Evolutionary conservation across 1,140 invertebrate species (phyloP).

Genomic region (Harlomillsia oculata): DNA sequence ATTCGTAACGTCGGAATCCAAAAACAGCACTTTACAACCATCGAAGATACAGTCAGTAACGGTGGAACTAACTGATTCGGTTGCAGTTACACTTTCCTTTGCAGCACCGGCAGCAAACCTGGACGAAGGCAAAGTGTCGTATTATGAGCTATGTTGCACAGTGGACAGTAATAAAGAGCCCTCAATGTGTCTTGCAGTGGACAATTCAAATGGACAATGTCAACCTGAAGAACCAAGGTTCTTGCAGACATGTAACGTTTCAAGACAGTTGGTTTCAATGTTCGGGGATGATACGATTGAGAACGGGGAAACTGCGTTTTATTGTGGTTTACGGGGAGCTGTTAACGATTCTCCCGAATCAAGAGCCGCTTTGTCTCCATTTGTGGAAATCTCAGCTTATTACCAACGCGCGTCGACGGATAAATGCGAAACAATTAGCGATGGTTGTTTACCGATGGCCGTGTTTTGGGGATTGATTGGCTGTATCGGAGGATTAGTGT

Average conservation of each 20-base stretch:
- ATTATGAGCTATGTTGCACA: constrained; percentile 22
- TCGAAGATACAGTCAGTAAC: constrained; percentile 10
- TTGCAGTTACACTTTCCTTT: neutral
- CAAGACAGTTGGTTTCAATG: neutral
- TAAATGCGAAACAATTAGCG: constrained; percentile 11
- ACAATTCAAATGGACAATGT: neutral
- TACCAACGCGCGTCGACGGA: too few species aligned
- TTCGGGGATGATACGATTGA: neutral
- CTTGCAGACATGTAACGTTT: neutral
- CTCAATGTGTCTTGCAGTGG: too few species aligned
- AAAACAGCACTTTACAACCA: neutral
- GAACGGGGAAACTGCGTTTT: too few species aligned
- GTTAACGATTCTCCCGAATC: too few species aligned
- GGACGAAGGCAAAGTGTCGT: constrained; percentile 1
- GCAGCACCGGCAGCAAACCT: too few species aligned
- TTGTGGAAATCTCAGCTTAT: too few species aligned
- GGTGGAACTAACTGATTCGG: neutral
- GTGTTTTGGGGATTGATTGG: constrained; percentile 29
- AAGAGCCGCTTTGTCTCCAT: too few species aligned
- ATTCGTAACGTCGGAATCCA: constrained; percentile 14
- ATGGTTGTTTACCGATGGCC: constrained; percentile 20
- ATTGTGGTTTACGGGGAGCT: constrained; percentile 15
- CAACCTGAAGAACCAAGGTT: neutral
- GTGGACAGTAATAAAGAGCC: too few species aligned
- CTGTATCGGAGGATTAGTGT: neutral